These are phyloP conservation scores for Cyphomyrus discorhynchus DNA, from an alignment of 2,113 vertebrate species.

Conservation along the genomic window DNA sequence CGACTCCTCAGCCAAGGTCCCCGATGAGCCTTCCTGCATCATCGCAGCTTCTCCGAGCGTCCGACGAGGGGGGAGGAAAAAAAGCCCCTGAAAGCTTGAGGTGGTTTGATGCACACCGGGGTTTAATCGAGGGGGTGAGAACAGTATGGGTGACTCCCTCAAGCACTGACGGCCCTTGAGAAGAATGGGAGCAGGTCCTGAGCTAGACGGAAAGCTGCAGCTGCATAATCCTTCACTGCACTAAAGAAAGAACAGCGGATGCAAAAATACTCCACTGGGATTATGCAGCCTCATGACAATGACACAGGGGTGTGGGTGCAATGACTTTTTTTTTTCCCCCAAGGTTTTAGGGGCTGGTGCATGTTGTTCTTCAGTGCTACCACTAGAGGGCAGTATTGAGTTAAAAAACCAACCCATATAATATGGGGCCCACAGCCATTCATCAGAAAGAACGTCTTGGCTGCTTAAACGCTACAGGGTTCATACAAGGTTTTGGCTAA, in stretches of 20 bases:
- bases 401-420: not conserved
- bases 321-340: not conserved
- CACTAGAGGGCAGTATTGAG: conserved; percentile 11
- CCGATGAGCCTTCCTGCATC: not conserved
- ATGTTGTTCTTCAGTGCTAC: no score
- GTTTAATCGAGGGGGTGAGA: not conserved
- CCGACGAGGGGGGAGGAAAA: not conserved
- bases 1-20: not conserved
- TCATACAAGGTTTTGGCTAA: not conserved
- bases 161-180: not conserved
- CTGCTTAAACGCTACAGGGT: not conserved
- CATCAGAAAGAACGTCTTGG: not conserved
- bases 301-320: not conserved
- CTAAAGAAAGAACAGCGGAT: not conserved
- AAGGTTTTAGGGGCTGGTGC: not conserved
- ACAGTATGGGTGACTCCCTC: not conserved
- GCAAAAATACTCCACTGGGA: not conserved
- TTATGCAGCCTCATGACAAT: conserved; percentile 3
- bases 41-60: not conserved
- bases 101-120: not conserved
- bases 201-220: not conserved
- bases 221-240: not conserved
- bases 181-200: not conserved
- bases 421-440: not conserved
- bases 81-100: not conserved